phyloP scores from a whole-genome alignment of 2,113 vertebrate species.

The Callionymus lyra region DNA sequence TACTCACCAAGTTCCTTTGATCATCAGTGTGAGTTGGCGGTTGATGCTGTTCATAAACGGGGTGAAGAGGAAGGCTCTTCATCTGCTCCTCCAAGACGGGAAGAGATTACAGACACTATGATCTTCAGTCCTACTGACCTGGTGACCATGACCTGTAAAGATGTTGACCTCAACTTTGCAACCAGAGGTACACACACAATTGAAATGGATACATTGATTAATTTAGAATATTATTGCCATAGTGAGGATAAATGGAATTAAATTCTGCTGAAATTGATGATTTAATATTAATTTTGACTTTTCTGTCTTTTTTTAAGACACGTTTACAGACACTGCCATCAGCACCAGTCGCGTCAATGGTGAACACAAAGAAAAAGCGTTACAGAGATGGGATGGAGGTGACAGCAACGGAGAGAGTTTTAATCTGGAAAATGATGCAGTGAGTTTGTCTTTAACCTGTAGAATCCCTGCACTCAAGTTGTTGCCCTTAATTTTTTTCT shows the following conservation, averaged over 20 bases:
- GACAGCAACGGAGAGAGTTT: slow-evolving; percentile 83
- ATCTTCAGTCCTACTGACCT: slow-evolving; percentile 82
- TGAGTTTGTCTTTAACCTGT: slow-evolving; percentile 33
- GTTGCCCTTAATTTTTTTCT: not conserved
- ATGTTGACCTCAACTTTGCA: slow-evolving; percentile 86
- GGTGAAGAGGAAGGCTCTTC: slow-evolving; percentile 48
- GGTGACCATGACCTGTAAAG: slow-evolving; percentile 80
- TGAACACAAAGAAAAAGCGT: slow-evolving; percentile 84
- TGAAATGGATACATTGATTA: no score
- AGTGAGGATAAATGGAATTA: no score
- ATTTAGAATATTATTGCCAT: no score
- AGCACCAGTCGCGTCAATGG: slow-evolving; percentile 79
- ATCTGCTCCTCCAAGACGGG: slow-evolving; percentile 66
- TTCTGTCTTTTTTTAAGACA: slow-evolving; percentile 57
- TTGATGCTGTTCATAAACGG: slow-evolving; percentile 82
- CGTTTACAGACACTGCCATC: slow-evolving; percentile 83
- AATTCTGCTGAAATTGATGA: no score
- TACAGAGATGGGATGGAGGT: slow-evolving; percentile 86
- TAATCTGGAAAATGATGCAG: slow-evolving; percentile 80
- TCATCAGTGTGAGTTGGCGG: slow-evolving; percentile 80
- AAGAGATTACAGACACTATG: slow-evolving; percentile 90
- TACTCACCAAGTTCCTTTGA: not conserved
- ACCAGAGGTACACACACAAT: slow-evolving; percentile 70
- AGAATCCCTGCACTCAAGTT: not conserved
- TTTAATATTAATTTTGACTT: no score